phyloP scores from a whole-genome alignment of 1,140 invertebrate genomes.

The fruit fly (Drosophila melanogaster) region Release_6_plus_ISO1_MT NC_004354.4:6980001-6980500 shows the following conservation, averaged over 20 bases:
- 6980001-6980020: conserved; percentile 37
- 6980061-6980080: conserved; percentile 15
- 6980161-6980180: conserved; percentile 34
- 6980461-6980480: too few relatives aligned
- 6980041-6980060: background rate
- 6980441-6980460: background rate
- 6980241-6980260: conserved; percentile 42
- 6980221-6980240: conserved; percentile 1
- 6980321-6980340: conserved; percentile 14
- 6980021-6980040: background rate
- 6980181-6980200: background rate
- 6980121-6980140: conserved; percentile 59
- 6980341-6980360: conserved; percentile 6
- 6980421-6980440: background rate
- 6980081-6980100: conserved; percentile 5
- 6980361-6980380: background rate
- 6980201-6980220: background rate
- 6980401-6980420: conserved; percentile 24
- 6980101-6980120: conserved; percentile 49
- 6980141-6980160: conserved; percentile 71
- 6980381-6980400: conserved; percentile 16
- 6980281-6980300: conserved; percentile 24
- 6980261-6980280: conserved; percentile 3
- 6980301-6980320: conserved; percentile 19
- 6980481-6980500: too few relatives aligned